These are phyloP conservation scores for Marasmarcha lunaedactyla DNA, from an alignment of 2,888 invertebrate genomes.

Conservation along the genomic window DNA sequence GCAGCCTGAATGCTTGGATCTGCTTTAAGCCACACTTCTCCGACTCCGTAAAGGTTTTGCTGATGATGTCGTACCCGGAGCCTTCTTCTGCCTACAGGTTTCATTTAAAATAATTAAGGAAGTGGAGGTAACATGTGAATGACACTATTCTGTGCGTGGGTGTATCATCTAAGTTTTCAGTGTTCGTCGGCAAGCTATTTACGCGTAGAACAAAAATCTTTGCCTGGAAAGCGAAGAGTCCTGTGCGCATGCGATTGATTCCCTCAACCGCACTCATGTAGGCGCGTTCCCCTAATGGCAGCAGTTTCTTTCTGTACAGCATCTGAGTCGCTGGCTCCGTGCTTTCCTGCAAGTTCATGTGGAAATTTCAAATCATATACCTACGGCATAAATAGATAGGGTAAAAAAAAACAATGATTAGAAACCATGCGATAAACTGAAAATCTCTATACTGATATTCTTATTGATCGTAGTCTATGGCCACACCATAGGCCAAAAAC, in stretches of 20 bases:
- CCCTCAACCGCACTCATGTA: conserved; percentile 66
- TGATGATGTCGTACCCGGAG: conserved; percentile 71
- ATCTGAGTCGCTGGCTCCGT: conserved; percentile 58
- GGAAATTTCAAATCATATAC: too few species aligned
- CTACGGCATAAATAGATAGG: too few species aligned
- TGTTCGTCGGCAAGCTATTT: too few species aligned
- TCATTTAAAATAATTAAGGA: conserved; percentile 18
- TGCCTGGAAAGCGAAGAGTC: conserved; percentile 72
- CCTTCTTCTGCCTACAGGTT: conserved; percentile 54
- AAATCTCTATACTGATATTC: too few species aligned
- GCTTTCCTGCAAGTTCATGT: conserved; percentile 53
- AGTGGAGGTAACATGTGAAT: too few species aligned
- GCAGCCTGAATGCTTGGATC: conserved; percentile 69
- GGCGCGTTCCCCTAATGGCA: conserved; percentile 61
- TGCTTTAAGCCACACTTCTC: conserved; percentile 74
- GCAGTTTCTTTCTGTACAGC: conserved; percentile 67
- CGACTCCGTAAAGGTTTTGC: conserved; percentile 70
- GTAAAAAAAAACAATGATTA: too few species aligned
- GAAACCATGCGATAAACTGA: too few species aligned
- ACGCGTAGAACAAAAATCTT: too few species aligned
- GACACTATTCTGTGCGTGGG: not conserved
- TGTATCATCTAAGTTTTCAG: too few species aligned
- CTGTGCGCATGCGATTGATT: conserved; percentile 62
- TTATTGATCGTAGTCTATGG: too few species aligned
- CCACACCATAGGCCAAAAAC: too few species aligned